Conservation (phyloP, 1,140 invertebrate species). For the Habropoda laboriosa region DNA sequence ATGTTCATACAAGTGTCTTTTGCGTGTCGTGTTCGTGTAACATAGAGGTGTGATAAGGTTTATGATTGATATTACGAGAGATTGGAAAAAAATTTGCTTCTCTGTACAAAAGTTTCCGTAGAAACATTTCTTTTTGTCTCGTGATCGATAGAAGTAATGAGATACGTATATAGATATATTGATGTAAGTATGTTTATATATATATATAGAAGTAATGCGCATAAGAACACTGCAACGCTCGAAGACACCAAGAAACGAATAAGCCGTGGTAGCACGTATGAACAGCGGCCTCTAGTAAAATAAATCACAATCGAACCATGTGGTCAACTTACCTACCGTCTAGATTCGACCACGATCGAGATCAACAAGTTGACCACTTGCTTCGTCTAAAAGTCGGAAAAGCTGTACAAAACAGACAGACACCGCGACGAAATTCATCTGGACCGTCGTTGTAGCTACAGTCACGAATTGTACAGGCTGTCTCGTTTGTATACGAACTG, state of each 20-base stretch:
- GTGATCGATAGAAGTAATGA: constrained; percentile 10
- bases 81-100: no score
- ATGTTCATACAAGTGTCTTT: not conserved
- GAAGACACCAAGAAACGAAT: constrained; percentile 57
- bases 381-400: constrained; percentile 4
- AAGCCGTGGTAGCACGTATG: constrained; percentile 63
- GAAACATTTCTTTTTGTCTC: no score
- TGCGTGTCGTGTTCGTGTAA: constrained; percentile 12
- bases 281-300: constrained; percentile 57
- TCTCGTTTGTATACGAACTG: no score
- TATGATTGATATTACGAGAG: no score
- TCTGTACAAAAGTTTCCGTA: no score
- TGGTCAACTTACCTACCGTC: constrained; percentile 64
- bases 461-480: no score
- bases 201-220: constrained; percentile 42
- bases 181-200: constrained; percentile 14
- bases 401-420: constrained; percentile 55
- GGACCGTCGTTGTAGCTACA: constrained; percentile 30
- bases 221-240: constrained; percentile 59
- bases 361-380: constrained; percentile 34
- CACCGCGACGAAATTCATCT: constrained; percentile 37
- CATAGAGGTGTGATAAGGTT: not conserved
- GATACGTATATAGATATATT: constrained; percentile 11
- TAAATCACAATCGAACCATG: constrained; percentile 47
- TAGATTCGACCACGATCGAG: constrained; percentile 15